phyloP scores from a whole-genome alignment of 2,888 invertebrate genomes.

The Polietes domitor region DNA sequence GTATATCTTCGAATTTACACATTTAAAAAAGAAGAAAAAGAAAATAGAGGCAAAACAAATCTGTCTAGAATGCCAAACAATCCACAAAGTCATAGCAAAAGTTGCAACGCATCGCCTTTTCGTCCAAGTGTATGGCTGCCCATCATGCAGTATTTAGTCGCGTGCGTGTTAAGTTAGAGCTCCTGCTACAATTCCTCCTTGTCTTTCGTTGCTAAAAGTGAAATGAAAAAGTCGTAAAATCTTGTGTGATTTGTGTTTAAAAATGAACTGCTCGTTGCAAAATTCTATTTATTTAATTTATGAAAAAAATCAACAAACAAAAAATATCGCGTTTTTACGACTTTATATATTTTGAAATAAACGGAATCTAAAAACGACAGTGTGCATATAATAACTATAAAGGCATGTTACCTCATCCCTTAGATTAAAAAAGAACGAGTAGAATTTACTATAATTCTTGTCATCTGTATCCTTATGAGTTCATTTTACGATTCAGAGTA shows the following conservation, averaged over 20 bases:
- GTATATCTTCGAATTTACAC: constrained; percentile 30
- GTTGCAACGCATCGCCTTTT: constrained; percentile 53
- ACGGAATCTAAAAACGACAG: neutral
- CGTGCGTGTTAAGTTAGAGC: constrained; percentile 61
- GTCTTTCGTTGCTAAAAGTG: neutral
- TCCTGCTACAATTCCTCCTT: constrained; percentile 2
- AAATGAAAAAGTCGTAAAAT: constrained; percentile 23
- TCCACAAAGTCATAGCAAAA: constrained; percentile 14
- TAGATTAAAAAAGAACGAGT: too few species aligned
- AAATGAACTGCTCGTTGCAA: neutral
- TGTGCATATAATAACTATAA: neutral
- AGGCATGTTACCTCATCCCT: neutral
- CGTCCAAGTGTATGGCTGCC: neutral
- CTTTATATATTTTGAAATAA: neutral
- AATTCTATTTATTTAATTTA: neutral
- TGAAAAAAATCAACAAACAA: neutral
- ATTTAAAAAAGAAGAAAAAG: constrained; percentile 31
- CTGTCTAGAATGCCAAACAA: constrained; percentile 1
- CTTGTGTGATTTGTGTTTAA: neutral
- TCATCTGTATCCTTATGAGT: constrained; percentile 74
- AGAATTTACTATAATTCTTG: too few species aligned
- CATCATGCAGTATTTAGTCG: constrained; percentile 52
- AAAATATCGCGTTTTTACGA: constrained; percentile 2
- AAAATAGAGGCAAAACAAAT: constrained; percentile 16
- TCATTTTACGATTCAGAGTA: constrained; percentile 79